Conservation (phyloP, 2,113 vertebrate genomes). For the Macrotis lagotis region DNA sequence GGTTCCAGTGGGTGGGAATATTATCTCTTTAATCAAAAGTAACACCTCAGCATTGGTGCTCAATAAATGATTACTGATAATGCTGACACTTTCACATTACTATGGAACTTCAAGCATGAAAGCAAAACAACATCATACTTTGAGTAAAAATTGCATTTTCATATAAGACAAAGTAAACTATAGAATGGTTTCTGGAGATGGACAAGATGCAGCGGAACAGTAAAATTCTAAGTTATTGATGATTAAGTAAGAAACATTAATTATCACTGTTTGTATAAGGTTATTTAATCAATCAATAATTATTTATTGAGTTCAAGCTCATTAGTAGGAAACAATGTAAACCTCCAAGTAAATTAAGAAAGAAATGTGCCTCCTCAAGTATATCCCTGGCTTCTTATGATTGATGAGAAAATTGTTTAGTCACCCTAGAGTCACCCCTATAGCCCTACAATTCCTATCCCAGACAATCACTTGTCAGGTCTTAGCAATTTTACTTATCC, state of each 20-base stretch:
- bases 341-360: background rate
- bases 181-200: background rate
- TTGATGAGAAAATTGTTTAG: background rate
- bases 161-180: background rate
- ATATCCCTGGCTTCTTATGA: background rate
- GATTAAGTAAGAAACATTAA: background rate
- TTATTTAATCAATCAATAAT: background rate
- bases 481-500: background rate
- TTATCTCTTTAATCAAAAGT: background rate
- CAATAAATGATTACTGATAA: constrained; percentile 44
- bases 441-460: background rate
- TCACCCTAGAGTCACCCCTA: background rate
- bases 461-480: background rate
- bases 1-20: background rate
- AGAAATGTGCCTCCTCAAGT: background rate
- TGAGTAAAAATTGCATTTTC: constrained; percentile 19
- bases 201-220: background rate
- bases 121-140: background rate
- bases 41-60: background rate
- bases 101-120: constrained; percentile 30
- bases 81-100: background rate
- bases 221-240: background rate
- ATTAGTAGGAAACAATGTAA: constrained; percentile 5
- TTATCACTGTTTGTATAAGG: background rate
- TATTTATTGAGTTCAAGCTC: background rate